phyloP scores from a whole-genome alignment of 2,113 vertebrate species.

The Chaetorhynchus papuensis region DNA sequence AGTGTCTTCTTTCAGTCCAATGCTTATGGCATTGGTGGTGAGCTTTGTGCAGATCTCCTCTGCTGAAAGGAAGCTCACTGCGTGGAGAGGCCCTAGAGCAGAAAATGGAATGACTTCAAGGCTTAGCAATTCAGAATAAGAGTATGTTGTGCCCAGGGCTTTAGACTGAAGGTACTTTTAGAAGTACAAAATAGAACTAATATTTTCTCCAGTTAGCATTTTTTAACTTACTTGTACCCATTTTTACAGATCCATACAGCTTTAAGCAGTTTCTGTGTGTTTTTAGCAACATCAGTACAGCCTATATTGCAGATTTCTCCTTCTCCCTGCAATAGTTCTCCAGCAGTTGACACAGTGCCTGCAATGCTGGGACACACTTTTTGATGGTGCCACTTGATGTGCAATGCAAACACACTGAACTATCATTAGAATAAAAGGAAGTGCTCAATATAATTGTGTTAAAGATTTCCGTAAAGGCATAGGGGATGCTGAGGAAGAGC shows the following conservation, averaged over 20 bases:
- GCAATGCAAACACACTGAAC: neutral
- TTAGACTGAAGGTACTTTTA: neutral
- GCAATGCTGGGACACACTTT: neutral
- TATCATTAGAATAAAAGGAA: conserved; percentile 11
- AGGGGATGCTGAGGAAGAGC: neutral
- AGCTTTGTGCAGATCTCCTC: neutral
- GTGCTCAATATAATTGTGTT: neutral
- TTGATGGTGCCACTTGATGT: neutral
- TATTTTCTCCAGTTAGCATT: neutral
- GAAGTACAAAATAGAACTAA: neutral
- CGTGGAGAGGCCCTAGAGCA: neutral
- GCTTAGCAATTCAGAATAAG: neutral
- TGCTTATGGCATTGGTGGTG: neutral
- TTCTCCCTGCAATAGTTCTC: neutral
- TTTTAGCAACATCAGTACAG: neutral
- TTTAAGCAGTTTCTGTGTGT: neutral
- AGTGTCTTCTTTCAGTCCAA: neutral
- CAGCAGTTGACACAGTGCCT: neutral
- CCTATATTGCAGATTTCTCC: neutral
- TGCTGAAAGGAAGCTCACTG: neutral
- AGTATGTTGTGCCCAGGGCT: neutral
- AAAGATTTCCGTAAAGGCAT: neutral
- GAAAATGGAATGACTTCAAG: conserved; percentile 7
- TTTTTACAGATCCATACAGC: neutral
- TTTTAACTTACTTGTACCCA: neutral